phyloP scores from a whole-genome alignment of 2,797 vertebrate species.

The Melanotaenia parkinsoni region DNA sequence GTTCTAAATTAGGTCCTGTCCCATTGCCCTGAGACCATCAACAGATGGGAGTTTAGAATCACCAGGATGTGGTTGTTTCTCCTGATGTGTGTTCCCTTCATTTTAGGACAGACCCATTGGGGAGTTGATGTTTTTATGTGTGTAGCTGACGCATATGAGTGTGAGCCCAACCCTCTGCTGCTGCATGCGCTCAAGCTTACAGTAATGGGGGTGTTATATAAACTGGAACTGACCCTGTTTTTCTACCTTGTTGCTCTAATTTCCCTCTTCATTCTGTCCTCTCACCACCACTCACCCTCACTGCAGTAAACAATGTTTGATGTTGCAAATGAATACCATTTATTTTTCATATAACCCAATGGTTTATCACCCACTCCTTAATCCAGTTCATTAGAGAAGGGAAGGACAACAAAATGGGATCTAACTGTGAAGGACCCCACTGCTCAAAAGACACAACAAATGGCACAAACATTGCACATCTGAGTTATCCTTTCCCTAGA shows the following conservation, averaged over 20 bases:
- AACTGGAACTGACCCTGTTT: constrained; percentile 72
- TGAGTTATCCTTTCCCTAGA: constrained; percentile 8
- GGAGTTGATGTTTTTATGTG: constrained; percentile 37
- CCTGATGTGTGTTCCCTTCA: constrained; percentile 43
- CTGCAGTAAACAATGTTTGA: constrained; percentile 49
- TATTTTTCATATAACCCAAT: constrained; percentile 31
- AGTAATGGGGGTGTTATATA: constrained; percentile 63
- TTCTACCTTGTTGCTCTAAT: constrained; percentile 48
- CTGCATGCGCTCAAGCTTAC: constrained; percentile 60
- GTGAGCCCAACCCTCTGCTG: constrained; percentile 62
- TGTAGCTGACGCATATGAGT: constrained; percentile 42
- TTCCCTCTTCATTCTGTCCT: constrained; percentile 48
- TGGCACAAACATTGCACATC: constrained; percentile 27
- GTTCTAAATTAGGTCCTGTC: constrained; percentile 28
- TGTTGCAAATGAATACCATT: constrained; percentile 35
- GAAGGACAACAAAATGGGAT: constrained; percentile 13
- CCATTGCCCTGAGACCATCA: constrained; percentile 49
- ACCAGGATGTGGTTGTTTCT: constrained; percentile 26
- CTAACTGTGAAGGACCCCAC: constrained; percentile 29
- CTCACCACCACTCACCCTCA: constrained; percentile 49
- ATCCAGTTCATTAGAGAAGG: constrained; percentile 1
- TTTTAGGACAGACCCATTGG: constrained; percentile 52
- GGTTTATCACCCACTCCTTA: constrained; percentile 24
- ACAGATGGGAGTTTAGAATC: constrained; percentile 68
- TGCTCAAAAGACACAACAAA: constrained; percentile 30